Base-by-base conservation (phyloP, 2,888 invertebrate species). In the Watsonalla cultraria region DNA sequence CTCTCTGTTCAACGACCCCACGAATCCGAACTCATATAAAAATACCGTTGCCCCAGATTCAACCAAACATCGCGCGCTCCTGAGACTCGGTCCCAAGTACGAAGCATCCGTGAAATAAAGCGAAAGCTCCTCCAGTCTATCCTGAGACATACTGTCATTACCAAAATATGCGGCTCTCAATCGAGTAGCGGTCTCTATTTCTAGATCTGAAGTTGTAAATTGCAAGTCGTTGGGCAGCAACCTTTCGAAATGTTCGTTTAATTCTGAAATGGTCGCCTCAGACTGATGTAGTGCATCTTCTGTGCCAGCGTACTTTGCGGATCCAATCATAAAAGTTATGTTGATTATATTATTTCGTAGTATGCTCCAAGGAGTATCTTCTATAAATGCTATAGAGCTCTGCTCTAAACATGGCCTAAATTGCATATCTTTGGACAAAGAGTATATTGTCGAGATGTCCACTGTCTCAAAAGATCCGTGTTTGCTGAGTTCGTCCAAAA, bases 11-110 rank as follows among this genome's bases (percentile, higher is more conserved):
- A 92, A 64, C 4, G 79, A 68, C 5, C 92, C 92, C 24, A 90
- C 87, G 55, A 87, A 93, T 7, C 88, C 82, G 65, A 92, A 93
- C 60, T 92, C 91, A 63, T 92, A 93, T 64, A 92, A 82, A 60
- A 86, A 93, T 2, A 92, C 91, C 0, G 84, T 87, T 0, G 88
- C 84, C 2, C 84, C 85, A 9, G 74, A 73, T 15, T 64, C 54
- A 0, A 74, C 68, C 8, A 88, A 58, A 11, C 68, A 62, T 46
- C 86, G 72, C 0, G 86, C 82, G 6, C 71, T 65, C 24, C 88
- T 71, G 2, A 86, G 63, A 7, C 68, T 72, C 6, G 86, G 84
- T 5, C 81, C 71, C 5, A 84, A 60, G 55, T 85, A 90, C 35
- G 65, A 74, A 6, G 73, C 70, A 52, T 90, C 89, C 7, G 85